Evolutionary conservation across 2,888 invertebrate species (phyloP), one percentile per base, ranked within the genome.

Genomic region (Margaritifera margaritifera): DNA sequence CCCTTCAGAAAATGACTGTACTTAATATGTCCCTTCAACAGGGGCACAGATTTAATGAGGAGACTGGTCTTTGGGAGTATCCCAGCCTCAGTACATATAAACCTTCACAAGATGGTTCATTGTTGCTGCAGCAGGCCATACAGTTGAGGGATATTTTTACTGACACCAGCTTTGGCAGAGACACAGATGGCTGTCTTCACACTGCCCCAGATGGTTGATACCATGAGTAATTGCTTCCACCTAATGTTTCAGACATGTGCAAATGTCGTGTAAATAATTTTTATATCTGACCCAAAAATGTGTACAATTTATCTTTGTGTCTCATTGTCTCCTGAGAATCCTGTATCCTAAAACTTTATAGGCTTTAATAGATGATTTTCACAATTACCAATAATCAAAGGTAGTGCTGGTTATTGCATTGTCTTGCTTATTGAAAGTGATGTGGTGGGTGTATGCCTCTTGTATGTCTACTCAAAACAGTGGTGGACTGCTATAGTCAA

Each of bases 91-190:
- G 6, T 22, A 57, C 4, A 5, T 22, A 57, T n/a, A 19, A 22
- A n/a, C 57, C 57, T 24, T 19, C 6, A n/a, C 24, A 57, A 18
- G 57, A 57, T 57, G 57, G 57, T 18, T 8, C 11, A n/a, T 3
- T n/a, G 19, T 2, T 25, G 18, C 25, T 57, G 22, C 57, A 57
- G 22, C 3, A 6, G 15, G 22, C 6, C n/a, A 56, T 56, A n/a
- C 57, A 56, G 57, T 6, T 8, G 57, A 8, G 57, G 15, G 15
- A 56, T 22, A 8, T 6, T 4, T 22, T 57, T 15, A 22, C 18
- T 57, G 57, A 57, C 57, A 57, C 24, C 18, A n/a, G 24, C 15
- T 22, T 57, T 57, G 57, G 57, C 22, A 18, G 57, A 57, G 57
- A 57, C 2, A 18, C 19, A 57, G 57, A n/a, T 57, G 57, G 57